Base-by-base conservation (phyloP, 2,113 vertebrate genomes). In the Gymnorhina tibicen region DNA sequence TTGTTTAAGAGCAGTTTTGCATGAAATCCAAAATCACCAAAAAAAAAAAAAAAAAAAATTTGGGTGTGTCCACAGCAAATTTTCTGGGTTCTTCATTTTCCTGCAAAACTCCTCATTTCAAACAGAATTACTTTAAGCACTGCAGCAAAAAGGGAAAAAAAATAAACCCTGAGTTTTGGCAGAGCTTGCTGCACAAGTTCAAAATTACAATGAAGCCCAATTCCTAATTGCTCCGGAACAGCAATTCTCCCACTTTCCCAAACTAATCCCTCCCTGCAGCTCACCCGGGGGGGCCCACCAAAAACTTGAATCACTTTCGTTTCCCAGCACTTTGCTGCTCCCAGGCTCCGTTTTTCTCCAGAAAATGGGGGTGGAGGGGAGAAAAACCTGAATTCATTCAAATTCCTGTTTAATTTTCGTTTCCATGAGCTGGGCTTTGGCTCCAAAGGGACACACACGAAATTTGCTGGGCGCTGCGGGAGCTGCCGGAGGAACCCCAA, bases 51-150 rank as follows among this genome's bases (percentile, higher is more conserved):
- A 94, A 95, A 89, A 97, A 97, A 97, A 96, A 22, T 88, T 96
- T 96, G 98, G 98, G 98, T 98, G 98, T 98, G 98, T 98, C 98
- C 97, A 96, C 95, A 96, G 97, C 91, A 96, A 98, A 98, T 95
- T 97, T 97, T 97, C 94, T 84, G 76, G 55, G 64, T 75, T 97
- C 75, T 93, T 89, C 68, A 96, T 97, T 94, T 97, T 96, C 94
- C 95, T 81, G 87, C 96, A 97, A 96, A 95, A 95, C 85, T 97
- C 91, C 74, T 95, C 83, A 44, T 93, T 95, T 79, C n/a, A 89
- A 96, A 97, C 46, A 23, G 96, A 96, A 91, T 91, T 96, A 97
- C 93, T 98, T 98, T 64, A 68, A 97, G 94, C 75, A 96, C 55
- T 95, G 89, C 74, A 92, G 96, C 81, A 95, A 89, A 76, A 80